These are phyloP conservation scores for Mormyrus iriodes DNA, from an alignment of 2,113 vertebrate genomes.

Conservation along the genomic window DNA sequence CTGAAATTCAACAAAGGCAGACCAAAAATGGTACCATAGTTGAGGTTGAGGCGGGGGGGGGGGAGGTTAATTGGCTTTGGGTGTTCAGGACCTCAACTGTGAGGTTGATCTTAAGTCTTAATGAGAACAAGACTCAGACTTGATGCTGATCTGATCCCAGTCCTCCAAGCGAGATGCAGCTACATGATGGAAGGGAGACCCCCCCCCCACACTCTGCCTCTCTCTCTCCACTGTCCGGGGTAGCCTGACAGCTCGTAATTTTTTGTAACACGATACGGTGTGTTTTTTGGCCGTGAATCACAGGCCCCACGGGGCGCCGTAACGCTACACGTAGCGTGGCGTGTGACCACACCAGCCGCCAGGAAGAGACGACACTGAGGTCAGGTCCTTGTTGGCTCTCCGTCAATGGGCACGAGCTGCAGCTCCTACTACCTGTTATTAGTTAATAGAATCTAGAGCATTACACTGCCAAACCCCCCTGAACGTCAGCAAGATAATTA, in stretches of 20 bases:
- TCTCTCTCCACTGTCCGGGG: neutral
- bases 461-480: conserved; percentile 24
- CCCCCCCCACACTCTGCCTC: neutral
- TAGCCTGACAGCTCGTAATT: conserved; percentile 22
- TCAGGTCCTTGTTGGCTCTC: neutral
- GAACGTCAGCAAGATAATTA: conserved; percentile 63
- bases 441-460: conserved; percentile 1
- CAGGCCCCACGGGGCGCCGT: conserved; percentile 37
- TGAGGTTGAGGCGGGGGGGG: neutral
- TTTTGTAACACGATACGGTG: conserved; percentile 36
- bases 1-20: neutral
- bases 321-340: conserved; percentile 37
- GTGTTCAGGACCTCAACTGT: neutral
- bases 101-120: neutral
- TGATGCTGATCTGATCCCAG: neutral
- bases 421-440: neutral
- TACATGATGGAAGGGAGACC: neutral
- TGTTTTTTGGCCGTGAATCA: conserved; percentile 42
- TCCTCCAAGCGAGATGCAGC: neutral
- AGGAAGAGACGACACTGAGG: conserved; percentile 28
- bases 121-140: neutral
- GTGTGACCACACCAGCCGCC: conserved; percentile 47
- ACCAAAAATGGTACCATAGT: neutral
- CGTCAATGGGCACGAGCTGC: neutral
- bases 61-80: neutral